Evolutionary conservation across 1,140 invertebrate species (phyloP).

Genomic region (Drosophila ironensis): DNA sequence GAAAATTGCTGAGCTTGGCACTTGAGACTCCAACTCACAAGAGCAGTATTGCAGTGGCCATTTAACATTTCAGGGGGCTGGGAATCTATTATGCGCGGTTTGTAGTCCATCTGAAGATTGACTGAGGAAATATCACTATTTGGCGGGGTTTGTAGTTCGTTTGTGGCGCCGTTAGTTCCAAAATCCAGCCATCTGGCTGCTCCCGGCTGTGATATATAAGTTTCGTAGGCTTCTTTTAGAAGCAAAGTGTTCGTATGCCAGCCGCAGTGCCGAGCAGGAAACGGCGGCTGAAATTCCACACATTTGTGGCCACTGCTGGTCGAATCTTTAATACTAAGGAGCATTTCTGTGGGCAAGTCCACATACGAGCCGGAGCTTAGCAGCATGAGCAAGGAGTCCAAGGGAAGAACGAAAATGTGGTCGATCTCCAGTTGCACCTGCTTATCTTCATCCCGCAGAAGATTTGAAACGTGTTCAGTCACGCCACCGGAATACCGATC

Average conservation of each 20-base stretch:
- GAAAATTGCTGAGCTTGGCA: conserved; percentile 1
- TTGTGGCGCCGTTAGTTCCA: background rate
- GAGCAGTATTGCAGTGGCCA: conserved; percentile 20
- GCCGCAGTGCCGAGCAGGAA: conserved; percentile 54
- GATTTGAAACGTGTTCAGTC: background rate
- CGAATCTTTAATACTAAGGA: conserved; percentile 26
- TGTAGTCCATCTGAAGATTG: conserved; percentile 21
- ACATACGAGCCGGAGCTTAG: conserved; percentile 44
- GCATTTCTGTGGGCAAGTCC: conserved; percentile 62
- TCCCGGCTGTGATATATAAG: conserved; percentile 24
- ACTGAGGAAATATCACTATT: background rate
- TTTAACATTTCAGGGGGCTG: background rate
- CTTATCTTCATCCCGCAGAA: conserved; percentile 2
- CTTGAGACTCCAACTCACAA: conserved; percentile 44
- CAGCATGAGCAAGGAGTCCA: conserved; percentile 65
- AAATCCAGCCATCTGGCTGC: conserved; percentile 37
- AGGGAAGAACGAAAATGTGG: conserved; percentile 46
- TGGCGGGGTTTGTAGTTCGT: background rate
- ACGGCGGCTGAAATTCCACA: conserved; percentile 52
- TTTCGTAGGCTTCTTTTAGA: conserved; percentile 28
- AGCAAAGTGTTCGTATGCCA: conserved; percentile 62
- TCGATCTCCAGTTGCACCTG: background rate
- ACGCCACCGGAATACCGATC: conserved; percentile 29
- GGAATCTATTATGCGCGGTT: conserved; percentile 15
- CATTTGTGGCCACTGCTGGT: conserved; percentile 19